phyloP scores from a whole-genome alignment of 92 coral and sea anemone species.

The Palythoa caribaeorum region DNA sequence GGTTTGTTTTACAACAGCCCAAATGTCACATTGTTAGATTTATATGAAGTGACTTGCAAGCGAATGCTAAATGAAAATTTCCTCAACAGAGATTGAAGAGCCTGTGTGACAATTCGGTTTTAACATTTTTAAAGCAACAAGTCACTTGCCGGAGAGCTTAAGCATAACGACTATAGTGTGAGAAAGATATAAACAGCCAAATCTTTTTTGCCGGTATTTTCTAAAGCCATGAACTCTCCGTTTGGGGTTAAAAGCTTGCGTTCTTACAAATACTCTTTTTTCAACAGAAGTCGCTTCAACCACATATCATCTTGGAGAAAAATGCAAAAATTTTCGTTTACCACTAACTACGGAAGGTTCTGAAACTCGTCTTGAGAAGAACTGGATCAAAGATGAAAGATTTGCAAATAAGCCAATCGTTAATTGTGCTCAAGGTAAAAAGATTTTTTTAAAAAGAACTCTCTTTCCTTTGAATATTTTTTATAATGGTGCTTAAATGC shows the following conservation, averaged over 20 bases:
- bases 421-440: constrained; percentile 22
- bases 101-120: neutral
- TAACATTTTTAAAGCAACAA: neutral
- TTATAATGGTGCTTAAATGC: constrained; percentile 7
- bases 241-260: neutral
- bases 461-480: constrained; percentile 17
- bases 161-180: neutral
- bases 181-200: neutral
- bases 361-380: neutral
- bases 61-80: neutral
- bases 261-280: neutral
- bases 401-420: constrained; percentile 14
- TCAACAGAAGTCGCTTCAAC: constrained; percentile 5
- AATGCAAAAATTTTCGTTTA: neutral
- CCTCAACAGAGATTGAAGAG: neutral
- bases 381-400: constrained; percentile 13
- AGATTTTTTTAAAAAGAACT: neutral
- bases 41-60: neutral
- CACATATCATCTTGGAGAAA: neutral
- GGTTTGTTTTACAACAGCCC: constrained; percentile 8
- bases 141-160: neutral
- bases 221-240: neutral
- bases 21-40: neutral
- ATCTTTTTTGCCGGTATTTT: neutral
- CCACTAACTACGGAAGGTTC: neutral